A percentile compares a stretch with the other conserved stretches of the same genome.
These are phyloP conservation scores for Ciona savignyi DNA, from an alignment of 23 tunicate genomes.

Conservation along the genomic window DNA sequence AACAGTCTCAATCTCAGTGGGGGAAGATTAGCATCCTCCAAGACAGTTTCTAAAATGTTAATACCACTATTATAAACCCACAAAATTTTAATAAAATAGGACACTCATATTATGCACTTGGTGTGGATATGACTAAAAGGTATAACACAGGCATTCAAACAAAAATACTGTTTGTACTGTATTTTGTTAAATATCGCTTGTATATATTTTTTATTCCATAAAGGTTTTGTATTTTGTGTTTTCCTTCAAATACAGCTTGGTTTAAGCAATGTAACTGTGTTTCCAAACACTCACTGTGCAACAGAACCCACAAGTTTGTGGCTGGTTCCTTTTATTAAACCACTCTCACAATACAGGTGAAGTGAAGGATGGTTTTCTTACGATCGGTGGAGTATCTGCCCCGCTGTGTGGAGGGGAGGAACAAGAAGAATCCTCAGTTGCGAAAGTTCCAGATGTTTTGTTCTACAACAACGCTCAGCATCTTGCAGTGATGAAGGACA, in stretches of 20 bases:
- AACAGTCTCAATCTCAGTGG: too few relatives aligned
- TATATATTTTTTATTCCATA: not conserved
- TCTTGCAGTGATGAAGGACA: constrained; percentile 81
- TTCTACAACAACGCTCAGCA: constrained; percentile 94
- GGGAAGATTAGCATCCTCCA: too few relatives aligned
- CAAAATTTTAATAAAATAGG: too few relatives aligned
- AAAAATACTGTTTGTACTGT: not conserved
- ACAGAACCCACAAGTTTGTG: not conserved
- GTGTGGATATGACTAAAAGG: too few relatives aligned
- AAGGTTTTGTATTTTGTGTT: too few relatives aligned
- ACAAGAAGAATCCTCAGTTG: constrained; percentile 45
- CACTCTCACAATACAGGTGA: constrained; percentile 25
- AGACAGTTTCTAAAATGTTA: too few relatives aligned
- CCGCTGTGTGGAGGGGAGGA: constrained; percentile 42
- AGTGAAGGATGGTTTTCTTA: constrained; percentile 50
- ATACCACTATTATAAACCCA: too few relatives aligned
- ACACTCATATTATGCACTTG: too few relatives aligned
- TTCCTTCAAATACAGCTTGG: too few relatives aligned
- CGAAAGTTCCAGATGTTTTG: constrained; percentile 81
- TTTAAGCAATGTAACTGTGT: too few relatives aligned
- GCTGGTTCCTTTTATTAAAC: not conserved
- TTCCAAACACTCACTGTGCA: too few relatives aligned
- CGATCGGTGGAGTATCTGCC: constrained; percentile 42
- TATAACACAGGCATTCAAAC: too few relatives aligned
- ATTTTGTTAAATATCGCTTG: not conserved